A percentile compares a stretch with the other conserved stretches of the same genome.
Conservation (phyloP, 1,140 invertebrate species). For the Pantala flavescens region DNA sequence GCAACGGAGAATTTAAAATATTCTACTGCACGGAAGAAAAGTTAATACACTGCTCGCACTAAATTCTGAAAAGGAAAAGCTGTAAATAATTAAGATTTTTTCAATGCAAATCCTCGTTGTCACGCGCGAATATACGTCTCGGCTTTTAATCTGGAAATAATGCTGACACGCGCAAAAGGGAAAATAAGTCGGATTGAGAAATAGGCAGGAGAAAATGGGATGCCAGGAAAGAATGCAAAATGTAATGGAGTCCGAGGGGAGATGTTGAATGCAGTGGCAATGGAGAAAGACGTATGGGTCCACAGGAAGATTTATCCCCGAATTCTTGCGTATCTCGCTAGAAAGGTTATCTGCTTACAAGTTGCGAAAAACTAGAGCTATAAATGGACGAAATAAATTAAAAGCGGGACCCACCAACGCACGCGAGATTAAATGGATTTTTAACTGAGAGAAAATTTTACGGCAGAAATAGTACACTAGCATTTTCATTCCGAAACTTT, state of each 20-base stretch:
- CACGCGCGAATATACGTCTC: not conserved
- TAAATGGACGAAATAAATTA: not conserved
- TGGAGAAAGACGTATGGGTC: not conserved
- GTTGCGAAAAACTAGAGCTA: not conserved
- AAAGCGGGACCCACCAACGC: too few species aligned
- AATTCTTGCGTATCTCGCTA: not conserved
- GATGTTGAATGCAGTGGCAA: not conserved
- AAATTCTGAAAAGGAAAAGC: too few species aligned
- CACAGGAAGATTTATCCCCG: not conserved
- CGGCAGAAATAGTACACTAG: too few species aligned
- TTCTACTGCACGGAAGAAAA: too few species aligned
- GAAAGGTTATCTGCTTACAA: not conserved
- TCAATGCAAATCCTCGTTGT: too few species aligned
- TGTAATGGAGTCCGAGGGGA: slow-evolving; percentile 3
- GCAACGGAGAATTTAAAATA: too few species aligned
- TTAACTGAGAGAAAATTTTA: too few species aligned
- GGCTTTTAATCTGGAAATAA: not conserved
- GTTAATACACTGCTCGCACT: too few species aligned
- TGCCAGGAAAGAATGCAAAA: slow-evolving; percentile 1
- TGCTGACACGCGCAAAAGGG: not conserved
- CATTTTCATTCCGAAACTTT: too few species aligned
- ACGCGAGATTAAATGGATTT: too few species aligned
- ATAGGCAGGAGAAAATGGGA: not conserved
- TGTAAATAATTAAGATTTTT: too few species aligned
- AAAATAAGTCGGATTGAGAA: slow-evolving; percentile 6